These are phyloP conservation scores for Steinernema carpocapsae DNA, from an alignment of 2,888 invertebrate genomes.

Conservation along the genomic window DNA sequence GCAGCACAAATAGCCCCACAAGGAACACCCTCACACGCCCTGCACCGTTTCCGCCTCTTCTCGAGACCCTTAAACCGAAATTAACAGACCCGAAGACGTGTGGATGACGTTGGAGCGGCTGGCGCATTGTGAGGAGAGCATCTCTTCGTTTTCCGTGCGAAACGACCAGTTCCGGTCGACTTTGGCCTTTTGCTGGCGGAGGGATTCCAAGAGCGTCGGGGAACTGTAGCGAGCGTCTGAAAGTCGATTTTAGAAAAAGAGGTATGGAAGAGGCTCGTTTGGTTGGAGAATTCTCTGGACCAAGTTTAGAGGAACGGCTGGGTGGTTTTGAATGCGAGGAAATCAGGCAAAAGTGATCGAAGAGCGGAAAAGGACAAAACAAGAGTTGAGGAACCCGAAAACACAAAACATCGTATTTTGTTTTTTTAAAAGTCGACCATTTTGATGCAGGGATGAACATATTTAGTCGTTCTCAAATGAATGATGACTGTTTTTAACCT, in stretches of 20 bases:
- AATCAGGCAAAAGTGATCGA: background rate
- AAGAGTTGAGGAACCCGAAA: no score
- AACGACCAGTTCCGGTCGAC: conserved; percentile 18
- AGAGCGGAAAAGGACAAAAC: no score
- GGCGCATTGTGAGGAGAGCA: conserved; percentile 14
- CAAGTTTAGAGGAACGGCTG: background rate
- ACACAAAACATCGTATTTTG: no score
- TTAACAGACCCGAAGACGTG: conserved; percentile 24
- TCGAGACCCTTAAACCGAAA: background rate
- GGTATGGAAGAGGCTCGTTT: background rate
- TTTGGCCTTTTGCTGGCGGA: conserved; percentile 7
- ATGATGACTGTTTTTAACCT: no score
- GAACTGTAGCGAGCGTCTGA: background rate
- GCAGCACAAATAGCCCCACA: background rate
- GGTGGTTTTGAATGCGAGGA: background rate
- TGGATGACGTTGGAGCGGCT: conserved; percentile 27
- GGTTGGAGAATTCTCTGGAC: background rate
- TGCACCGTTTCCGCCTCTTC: background rate
- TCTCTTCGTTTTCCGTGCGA: background rate
- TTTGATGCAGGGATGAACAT: no score
- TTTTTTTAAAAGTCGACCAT: no score
- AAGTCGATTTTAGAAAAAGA: background rate
- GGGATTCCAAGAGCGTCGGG: background rate
- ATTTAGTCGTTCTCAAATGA: no score
- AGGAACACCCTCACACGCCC: background rate